phyloP scores from a whole-genome alignment of 2,113 vertebrate species.

The Tiliqua scincoides region DNA sequence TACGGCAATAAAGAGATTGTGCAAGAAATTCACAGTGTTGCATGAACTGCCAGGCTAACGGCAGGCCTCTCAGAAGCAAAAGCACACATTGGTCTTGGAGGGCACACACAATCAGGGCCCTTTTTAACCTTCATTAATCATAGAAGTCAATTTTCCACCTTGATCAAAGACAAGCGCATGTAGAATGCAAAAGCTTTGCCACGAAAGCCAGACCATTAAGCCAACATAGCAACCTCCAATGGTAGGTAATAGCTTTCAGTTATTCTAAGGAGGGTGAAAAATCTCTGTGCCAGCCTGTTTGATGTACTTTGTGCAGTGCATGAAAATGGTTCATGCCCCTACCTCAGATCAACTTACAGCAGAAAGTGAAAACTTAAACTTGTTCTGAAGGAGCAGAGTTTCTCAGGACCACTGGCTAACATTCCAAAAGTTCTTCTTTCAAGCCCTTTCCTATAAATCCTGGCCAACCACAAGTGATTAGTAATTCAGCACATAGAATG shows the following conservation, averaged over 20 bases:
- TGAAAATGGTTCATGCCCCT: not conserved
- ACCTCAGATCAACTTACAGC: not conserved
- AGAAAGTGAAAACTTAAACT: not conserved
- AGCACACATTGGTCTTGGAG: no score
- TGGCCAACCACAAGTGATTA: not conserved
- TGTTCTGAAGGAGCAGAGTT: not conserved
- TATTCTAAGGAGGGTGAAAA: not conserved
- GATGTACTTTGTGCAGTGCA: not conserved
- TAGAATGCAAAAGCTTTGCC: not conserved
- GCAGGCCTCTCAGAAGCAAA: no score
- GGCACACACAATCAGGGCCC: no score
- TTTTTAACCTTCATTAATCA: no score
- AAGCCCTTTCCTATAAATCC: not conserved
- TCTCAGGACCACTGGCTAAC: not conserved
- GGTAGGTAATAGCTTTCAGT: not conserved
- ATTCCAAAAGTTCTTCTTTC: not conserved
- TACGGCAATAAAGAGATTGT: no score
- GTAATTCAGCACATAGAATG: not conserved
- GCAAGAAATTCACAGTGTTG: no score
- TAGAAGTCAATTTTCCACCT: not conserved
- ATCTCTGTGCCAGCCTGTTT: not conserved
- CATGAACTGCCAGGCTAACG: not conserved
- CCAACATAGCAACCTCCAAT: not conserved
- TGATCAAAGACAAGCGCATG: not conserved
- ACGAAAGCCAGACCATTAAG: not conserved